phyloP scores from a whole-genome alignment of 2,113 vertebrate genomes.

The Solea solea region DNA sequence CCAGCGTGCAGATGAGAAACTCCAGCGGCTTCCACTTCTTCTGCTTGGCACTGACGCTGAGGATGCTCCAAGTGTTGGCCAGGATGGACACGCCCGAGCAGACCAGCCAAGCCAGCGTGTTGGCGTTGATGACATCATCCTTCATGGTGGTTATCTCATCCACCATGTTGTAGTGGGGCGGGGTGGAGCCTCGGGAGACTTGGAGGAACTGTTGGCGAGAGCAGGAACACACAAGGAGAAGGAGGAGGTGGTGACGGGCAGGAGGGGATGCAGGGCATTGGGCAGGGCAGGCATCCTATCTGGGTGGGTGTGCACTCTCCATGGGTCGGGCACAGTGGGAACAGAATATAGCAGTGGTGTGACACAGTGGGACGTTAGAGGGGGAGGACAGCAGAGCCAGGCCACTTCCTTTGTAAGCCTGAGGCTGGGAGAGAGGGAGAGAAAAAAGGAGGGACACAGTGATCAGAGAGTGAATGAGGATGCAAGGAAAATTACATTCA shows the following conservation, averaged over 20 bases:
- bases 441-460: slow-evolving; percentile 9
- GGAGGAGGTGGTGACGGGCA: slow-evolving; percentile 72
- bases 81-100: slow-evolving; percentile 90
- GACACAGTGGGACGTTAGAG: slow-evolving; percentile 27
- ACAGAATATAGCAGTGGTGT: slow-evolving; percentile 35
- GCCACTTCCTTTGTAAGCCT: slow-evolving; percentile 34
- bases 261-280: slow-evolving; percentile 65
- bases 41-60: slow-evolving; percentile 93
- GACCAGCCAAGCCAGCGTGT: slow-evolving; percentile 91
- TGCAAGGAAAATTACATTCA: slow-evolving; percentile 17
- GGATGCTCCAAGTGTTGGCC: slow-evolving; percentile 93
- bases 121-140: slow-evolving; percentile 88
- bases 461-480: slow-evolving; percentile 23
- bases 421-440: slow-evolving; percentile 18
- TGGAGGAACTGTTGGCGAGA: slow-evolving; percentile 66
- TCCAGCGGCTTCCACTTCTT: slow-evolving; percentile 95
- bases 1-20: slow-evolving; percentile 90
- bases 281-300: slow-evolving; percentile 74
- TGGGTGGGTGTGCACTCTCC: slow-evolving; percentile 61
- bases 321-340: slow-evolving; percentile 51
- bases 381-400: slow-evolving; percentile 29
- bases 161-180: slow-evolving; percentile 73
- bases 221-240: slow-evolving; percentile 61
- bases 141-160: slow-evolving; percentile 84
- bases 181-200: slow-evolving; percentile 59